phyloP scores from a whole-genome alignment of 2,888 invertebrate species.

The Heliothis peltigera region DNA sequence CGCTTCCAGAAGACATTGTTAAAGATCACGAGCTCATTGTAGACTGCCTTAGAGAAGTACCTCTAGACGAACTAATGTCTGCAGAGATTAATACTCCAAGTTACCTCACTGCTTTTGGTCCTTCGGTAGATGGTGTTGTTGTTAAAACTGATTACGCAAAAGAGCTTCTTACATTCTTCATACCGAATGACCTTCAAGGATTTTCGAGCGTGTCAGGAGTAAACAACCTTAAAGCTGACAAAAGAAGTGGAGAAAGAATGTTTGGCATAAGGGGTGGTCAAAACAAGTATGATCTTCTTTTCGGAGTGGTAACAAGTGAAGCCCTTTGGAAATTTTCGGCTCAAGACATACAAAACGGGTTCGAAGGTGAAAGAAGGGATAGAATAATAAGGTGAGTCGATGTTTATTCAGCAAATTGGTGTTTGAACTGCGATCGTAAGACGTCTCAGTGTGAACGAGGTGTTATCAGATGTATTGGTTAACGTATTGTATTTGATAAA shows the following conservation, averaged over 20 bases:
- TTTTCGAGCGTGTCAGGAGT: slow-evolving; percentile 91
- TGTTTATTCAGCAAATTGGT: slow-evolving; percentile 86
- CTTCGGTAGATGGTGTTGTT: slow-evolving; percentile 98
- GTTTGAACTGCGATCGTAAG: slow-evolving; percentile 72
- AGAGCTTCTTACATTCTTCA: slow-evolving; percentile 93
- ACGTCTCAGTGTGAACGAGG: slow-evolving; percentile 67
- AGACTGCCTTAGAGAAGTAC: slow-evolving; percentile 94
- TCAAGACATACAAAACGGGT: slow-evolving; percentile 95
- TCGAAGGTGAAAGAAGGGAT: slow-evolving; percentile 96
- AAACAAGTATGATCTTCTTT: slow-evolving; percentile 95
- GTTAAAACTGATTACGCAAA: slow-evolving; percentile 96
- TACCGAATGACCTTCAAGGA: slow-evolving; percentile 91
- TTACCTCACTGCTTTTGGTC: slow-evolving; percentile 96
- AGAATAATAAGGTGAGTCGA: slow-evolving; percentile 92
- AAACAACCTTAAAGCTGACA: slow-evolving; percentile 89
- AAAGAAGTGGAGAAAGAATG: slow-evolving; percentile 91
- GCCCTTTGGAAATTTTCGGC: slow-evolving; percentile 97
- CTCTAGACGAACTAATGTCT: slow-evolving; percentile 93
- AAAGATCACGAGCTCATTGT: slow-evolving; percentile 96
- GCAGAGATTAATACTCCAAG: slow-evolving; percentile 95
- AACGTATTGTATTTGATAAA: background rate
- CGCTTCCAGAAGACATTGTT: slow-evolving; percentile 94
- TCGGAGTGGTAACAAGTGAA: slow-evolving; percentile 97
- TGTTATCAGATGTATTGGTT: slow-evolving; percentile 72
- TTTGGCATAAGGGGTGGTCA: slow-evolving; percentile 89